Base-by-base conservation (phyloP, 2,113 vertebrate genomes). In the cattle (Bos taurus) region DNA sequence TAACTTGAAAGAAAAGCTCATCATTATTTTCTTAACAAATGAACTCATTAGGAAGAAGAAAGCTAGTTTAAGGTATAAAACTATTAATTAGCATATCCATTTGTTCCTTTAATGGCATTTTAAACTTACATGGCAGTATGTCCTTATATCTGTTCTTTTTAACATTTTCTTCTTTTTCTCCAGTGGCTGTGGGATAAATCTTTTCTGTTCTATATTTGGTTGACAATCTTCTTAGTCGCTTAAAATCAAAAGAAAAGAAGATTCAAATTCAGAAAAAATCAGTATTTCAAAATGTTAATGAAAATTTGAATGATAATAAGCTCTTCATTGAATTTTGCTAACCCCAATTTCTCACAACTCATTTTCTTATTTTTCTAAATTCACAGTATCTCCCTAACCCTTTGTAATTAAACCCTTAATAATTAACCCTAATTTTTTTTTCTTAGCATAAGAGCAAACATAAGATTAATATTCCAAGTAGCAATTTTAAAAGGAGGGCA, bases 61-160 rank as follows among this genome's bases (percentile, higher is more conserved):
- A 97, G 92, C 46, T 94, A 30, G 95, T 89, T 87, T 90, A 92
- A 36, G 67, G 26, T 94, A 97, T 77, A 92, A 93, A 96, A 97
- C 16, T 54, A 40, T 86, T 96, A 48, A 97, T 91, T 94, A 97
- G 48, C 11, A 93, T 19, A 96, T 91, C 28, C n/a, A 81, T 97
- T 98, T 78, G 30, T 54, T 92, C 87, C 96, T 36, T 89, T 97
- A 96, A 91, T 95, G 81, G 91, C 52, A 97, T 96, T 95, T 96
- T 86, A 97, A 91, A 99, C 99, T 99, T 99, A 99, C 99, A 99
- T 94, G 99, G 99, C 97, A 99, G 98, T 98, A 99, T 99, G 98
- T 99, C 99, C 98, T 99, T 99, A 96, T 99, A 99, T 99, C 99
- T 99, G 98, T 99, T 99, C 99, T 99, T 99, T 98, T 99, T 99